phyloP scores from a whole-genome alignment of 2,888 invertebrate species.

The Epinotia ramella region DNA sequence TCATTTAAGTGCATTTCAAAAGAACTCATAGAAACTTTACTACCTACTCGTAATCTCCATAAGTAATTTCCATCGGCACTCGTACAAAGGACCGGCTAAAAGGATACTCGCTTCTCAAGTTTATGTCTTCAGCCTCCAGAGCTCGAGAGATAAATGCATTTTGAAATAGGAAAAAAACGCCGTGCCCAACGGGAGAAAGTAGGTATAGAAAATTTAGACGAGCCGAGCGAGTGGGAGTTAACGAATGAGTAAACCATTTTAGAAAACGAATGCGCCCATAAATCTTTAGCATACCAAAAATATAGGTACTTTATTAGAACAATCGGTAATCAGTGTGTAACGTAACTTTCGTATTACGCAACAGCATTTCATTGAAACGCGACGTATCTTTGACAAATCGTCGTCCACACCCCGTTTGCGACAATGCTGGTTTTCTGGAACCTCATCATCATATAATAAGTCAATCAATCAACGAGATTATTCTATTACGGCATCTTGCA shows the following conservation, averaged over 20 bases:
- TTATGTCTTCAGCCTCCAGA: slow-evolving; percentile 33
- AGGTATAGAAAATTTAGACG: slow-evolving; percentile 37
- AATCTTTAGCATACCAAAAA: slow-evolving; percentile 42
- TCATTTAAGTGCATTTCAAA: slow-evolving; percentile 32
- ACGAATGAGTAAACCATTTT: slow-evolving; percentile 46
- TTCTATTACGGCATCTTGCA: slow-evolving; percentile 48
- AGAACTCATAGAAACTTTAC: slow-evolving; percentile 34
- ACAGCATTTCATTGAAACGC: slow-evolving; percentile 31
- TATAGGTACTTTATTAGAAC: slow-evolving; percentile 45
- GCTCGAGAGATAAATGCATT: slow-evolving; percentile 30
- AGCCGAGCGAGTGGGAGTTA: slow-evolving; percentile 43
- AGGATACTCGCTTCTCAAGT: slow-evolving; percentile 27
- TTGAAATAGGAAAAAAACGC: slow-evolving; percentile 38
- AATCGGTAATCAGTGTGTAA: slow-evolving; percentile 45
- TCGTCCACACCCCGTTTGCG: slow-evolving; percentile 41
- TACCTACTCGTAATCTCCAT: slow-evolving; percentile 30
- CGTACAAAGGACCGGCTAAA: slow-evolving; percentile 21
- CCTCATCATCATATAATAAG: slow-evolving; percentile 49
- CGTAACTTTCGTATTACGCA: slow-evolving; percentile 44
- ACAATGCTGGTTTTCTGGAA: slow-evolving; percentile 45
- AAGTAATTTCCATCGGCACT: slow-evolving; percentile 35
- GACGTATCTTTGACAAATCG: slow-evolving; percentile 43
- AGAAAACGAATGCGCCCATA: slow-evolving; percentile 43
- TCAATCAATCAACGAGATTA: slow-evolving; percentile 48
- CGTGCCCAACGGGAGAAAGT: slow-evolving; percentile 39